Conservation (phyloP, 1,140 invertebrate species). For the Brachionus plicatilis region DNA sequence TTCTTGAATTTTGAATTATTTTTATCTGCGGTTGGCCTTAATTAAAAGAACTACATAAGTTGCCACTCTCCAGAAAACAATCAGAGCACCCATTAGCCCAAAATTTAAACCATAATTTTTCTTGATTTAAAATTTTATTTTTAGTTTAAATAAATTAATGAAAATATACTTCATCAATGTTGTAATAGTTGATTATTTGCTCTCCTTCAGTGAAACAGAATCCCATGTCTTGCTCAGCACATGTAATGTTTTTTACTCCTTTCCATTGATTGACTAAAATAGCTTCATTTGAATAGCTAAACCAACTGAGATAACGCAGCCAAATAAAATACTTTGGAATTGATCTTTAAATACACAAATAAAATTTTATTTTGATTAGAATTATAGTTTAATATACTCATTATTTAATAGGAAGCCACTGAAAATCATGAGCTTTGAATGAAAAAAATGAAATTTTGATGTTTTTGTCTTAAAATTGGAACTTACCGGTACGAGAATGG, state of each 20-base stretch:
- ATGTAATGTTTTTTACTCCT: not conserved
- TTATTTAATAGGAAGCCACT: constrained; percentile 8
- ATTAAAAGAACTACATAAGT: not conserved
- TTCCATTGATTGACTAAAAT: constrained; percentile 32
- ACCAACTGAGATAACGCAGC: constrained; percentile 30
- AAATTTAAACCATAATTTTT: not conserved
- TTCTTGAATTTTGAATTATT: not conserved
- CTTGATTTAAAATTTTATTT: not conserved
- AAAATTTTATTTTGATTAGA: constrained; percentile 52
- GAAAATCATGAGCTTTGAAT: not conserved
- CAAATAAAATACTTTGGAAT: constrained; percentile 34
- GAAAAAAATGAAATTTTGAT: not conserved
- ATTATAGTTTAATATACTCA: not conserved
- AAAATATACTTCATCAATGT: not conserved
- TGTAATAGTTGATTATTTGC: not conserved
- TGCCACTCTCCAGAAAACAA: not conserved
- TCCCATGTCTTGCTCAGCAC: not conserved
- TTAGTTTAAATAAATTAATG: not conserved
- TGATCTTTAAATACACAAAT: not conserved
- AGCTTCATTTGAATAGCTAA: constrained; percentile 25
- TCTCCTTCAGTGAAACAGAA: not conserved
- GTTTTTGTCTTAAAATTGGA: not conserved
- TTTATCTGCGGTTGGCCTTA: not conserved
- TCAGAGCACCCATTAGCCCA: not conserved
- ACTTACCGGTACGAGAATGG: not conserved